Evolutionary conservation across 2,113 vertebrate species (phyloP).

Genomic region (Thunnus thynnus): DNA sequence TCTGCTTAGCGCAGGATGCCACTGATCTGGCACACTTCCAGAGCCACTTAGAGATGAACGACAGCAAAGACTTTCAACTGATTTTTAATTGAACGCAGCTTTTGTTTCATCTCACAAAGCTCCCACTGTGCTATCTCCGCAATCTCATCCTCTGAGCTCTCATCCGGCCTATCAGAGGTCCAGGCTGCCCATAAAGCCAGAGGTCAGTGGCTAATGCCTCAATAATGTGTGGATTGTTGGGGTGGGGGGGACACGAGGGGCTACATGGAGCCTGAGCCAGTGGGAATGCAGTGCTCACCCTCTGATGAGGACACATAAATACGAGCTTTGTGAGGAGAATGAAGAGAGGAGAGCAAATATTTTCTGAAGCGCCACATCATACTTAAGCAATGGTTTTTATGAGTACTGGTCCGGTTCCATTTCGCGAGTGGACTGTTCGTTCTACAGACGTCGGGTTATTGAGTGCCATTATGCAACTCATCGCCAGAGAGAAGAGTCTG

Average conservation of each 20-base stretch:
- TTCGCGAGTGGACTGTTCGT: conserved; percentile 15
- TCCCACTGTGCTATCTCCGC: conserved; percentile 58
- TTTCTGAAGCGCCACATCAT: conserved; percentile 11
- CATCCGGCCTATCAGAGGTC: conserved; percentile 44
- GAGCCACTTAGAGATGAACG: conserved; percentile 9
- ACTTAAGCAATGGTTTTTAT: conserved; percentile 44
- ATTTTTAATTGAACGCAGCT: conserved; percentile 67
- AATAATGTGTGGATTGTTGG: conserved; percentile 77
- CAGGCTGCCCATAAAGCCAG: conserved; percentile 52
- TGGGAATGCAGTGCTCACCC: conserved; percentile 21
- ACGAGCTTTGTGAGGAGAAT: conserved; percentile 63
- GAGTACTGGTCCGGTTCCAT: neutral
- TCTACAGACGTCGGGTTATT: conserved; percentile 34
- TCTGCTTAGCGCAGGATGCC: conserved; percentile 17
- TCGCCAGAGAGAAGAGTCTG: conserved; percentile 41
- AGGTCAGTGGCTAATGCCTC: conserved; percentile 71
- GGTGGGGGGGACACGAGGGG: neutral
- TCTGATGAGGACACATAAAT: conserved; percentile 53
- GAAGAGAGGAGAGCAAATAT: conserved; percentile 19
- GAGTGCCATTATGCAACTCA: conserved; percentile 48
- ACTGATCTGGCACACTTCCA: conserved; percentile 37
- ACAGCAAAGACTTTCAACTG: conserved; percentile 20
- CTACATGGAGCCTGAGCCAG: conserved; percentile 9
- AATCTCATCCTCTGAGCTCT: conserved; percentile 43
- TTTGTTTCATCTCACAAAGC: conserved; percentile 77